These are phyloP conservation scores for Contarinia nasturtii DNA, from an alignment of 1,140 invertebrate species.

Conservation along the genomic window DNA sequence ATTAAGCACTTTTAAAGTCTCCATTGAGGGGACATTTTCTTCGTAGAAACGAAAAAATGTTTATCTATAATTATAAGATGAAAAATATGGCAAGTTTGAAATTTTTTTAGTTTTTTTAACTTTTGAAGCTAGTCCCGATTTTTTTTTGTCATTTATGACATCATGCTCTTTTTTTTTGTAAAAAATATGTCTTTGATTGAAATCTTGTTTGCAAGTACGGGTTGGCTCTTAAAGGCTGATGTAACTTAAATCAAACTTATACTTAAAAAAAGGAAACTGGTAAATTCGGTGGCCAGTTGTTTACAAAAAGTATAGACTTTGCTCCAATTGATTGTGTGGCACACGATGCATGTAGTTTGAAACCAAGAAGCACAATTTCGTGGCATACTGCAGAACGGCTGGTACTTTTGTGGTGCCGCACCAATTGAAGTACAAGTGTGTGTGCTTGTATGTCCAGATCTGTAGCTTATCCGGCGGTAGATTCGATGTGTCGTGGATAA, in stretches of 20 bases:
- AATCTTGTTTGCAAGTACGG: no score
- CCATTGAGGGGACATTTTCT: no score
- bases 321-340: background rate
- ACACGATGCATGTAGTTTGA: slow-evolving; percentile 44
- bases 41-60: no score
- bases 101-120: no score
- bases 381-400: slow-evolving; percentile 70
- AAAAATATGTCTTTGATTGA: no score
- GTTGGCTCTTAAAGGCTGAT: no score
- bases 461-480: slow-evolving; percentile 48
- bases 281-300: background rate
- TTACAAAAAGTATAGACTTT: background rate
- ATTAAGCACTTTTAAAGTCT: no score
- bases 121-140: no score
- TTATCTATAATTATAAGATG: no score
- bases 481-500: slow-evolving; percentile 35
- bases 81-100: no score
- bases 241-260: background rate
- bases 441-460: slow-evolving; percentile 56
- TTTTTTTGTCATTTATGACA: no score
- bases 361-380: slow-evolving; percentile 65
- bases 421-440: slow-evolving; percentile 74
- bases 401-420: slow-evolving; percentile 62
- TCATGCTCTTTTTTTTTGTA: no score
- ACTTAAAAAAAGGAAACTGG: background rate